Conservation (phyloP, 1,140 invertebrate genomes). For the Ericerus pela region DNA sequence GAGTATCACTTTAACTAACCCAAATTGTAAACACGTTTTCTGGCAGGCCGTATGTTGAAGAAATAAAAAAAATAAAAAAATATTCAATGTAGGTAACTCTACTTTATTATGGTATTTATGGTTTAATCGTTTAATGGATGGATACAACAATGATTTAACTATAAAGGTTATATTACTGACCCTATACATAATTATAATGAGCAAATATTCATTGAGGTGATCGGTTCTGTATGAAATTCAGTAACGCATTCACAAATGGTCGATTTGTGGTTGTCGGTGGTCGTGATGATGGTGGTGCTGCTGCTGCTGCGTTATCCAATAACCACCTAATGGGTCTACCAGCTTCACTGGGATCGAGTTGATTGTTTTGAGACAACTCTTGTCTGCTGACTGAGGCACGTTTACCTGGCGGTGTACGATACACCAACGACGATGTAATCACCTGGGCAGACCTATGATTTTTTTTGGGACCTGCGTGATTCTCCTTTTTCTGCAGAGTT, state of each 20-base stretch:
- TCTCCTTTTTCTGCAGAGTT: conserved; percentile 4
- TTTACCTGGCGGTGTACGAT: conserved; percentile 1
- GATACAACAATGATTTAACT: too few species aligned
- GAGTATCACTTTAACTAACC: too few species aligned
- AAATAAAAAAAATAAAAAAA: too few species aligned
- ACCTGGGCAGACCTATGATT: not conserved
- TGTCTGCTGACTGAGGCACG: not conserved
- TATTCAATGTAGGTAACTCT: too few species aligned
- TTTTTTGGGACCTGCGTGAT: not conserved
- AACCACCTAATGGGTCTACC: not conserved
- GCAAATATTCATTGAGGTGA: too few species aligned
- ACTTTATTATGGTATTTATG: too few species aligned
- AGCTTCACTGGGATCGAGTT: not conserved
- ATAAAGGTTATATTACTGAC: too few species aligned
- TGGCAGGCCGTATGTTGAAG: too few species aligned
- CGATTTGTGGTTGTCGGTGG: not conserved
- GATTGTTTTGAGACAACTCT: not conserved
- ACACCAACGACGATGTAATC: not conserved
- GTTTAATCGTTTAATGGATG: too few species aligned
- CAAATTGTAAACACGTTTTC: too few species aligned
- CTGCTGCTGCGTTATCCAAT: not conserved
- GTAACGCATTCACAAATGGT: not conserved
- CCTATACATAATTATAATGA: too few species aligned
- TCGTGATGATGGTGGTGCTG: not conserved
- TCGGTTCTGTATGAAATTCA: conserved; percentile 3